These are phyloP conservation scores for Dryomyza anilis DNA, from an alignment of 2,888 invertebrate species.

Conservation along the genomic window DNA sequence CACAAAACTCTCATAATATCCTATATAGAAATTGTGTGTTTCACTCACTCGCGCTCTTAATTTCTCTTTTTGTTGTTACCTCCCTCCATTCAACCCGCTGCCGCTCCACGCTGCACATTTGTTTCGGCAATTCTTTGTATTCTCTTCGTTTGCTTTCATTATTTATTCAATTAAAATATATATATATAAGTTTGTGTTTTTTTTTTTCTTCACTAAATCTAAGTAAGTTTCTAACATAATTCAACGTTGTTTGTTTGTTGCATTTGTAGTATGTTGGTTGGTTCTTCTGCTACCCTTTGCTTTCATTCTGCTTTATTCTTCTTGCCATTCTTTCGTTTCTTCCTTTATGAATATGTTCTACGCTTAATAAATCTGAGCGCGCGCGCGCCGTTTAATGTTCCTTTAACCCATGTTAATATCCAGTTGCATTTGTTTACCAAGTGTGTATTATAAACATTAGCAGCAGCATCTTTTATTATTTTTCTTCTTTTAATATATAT, in stretches of 20 bases:
- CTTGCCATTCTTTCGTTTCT: no score
- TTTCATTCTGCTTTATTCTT: no score
- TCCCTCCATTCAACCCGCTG: no score
- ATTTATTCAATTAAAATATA: slow-evolving; percentile 25
- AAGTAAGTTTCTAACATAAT: slow-evolving; percentile 22
- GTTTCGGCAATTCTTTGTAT: slow-evolving; percentile 16
- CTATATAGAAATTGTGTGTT: no score
- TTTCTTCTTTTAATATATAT: slow-evolving; percentile 17
- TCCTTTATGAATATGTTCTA: slow-evolving; percentile 2
- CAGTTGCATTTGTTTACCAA: neutral
- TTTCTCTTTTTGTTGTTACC: slow-evolving; percentile 35
- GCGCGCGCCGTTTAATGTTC: slow-evolving; percentile 2
- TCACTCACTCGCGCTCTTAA: slow-evolving; percentile 35
- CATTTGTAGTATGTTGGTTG: neutral
- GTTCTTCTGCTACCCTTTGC: no score
- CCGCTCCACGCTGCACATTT: no score
- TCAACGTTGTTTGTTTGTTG: slow-evolving; percentile 22
- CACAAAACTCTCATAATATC: slow-evolving; percentile 30
- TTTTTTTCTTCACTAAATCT: slow-evolving; percentile 24
- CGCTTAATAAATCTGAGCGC: neutral
- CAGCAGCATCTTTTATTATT: neutral
- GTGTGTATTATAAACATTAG: neutral
- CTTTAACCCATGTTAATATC: slow-evolving; percentile 1
- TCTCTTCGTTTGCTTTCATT: slow-evolving; percentile 15
- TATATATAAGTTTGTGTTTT: no score